phyloP scores from a whole-genome alignment of 2,113 vertebrate genomes.

The Actenoides lindsayi region DNA sequence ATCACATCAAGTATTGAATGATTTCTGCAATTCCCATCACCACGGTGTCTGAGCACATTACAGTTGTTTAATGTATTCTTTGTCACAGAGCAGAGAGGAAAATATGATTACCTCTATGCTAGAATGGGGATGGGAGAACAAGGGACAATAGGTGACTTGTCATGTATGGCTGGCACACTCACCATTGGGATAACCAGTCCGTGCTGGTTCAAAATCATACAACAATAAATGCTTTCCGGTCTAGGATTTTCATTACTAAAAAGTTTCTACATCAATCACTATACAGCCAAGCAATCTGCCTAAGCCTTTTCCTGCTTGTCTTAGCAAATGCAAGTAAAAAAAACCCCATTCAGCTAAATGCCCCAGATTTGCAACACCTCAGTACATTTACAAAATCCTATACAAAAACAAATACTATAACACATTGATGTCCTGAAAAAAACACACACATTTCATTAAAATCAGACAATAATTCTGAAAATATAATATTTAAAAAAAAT shows the following conservation, averaged over 20 bases:
- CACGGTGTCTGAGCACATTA: slow-evolving; percentile 20
- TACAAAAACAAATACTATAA: background rate
- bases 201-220: background rate
- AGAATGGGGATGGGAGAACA: slow-evolving; percentile 15
- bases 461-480: background rate
- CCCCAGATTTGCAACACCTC: background rate
- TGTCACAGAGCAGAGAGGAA: slow-evolving; percentile 44
- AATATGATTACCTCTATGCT: slow-evolving; percentile 31
- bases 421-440: background rate
- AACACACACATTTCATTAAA: background rate
- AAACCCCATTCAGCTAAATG: background rate
- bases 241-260: background rate
- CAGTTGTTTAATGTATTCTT: slow-evolving; percentile 45
- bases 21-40: slow-evolving; percentile 41
- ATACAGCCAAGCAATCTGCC: background rate
- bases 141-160: slow-evolving; percentile 13
- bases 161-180: background rate
- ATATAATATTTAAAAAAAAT: background rate
- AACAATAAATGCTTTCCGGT: background rate
- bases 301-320: background rate
- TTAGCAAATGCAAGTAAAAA: background rate
- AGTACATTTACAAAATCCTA: background rate
- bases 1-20: slow-evolving; percentile 25
- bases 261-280: background rate
- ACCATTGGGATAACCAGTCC: background rate